phyloP scores from a whole-genome alignment of 2,888 invertebrate genomes.

The Crematogaster levior region DNA sequence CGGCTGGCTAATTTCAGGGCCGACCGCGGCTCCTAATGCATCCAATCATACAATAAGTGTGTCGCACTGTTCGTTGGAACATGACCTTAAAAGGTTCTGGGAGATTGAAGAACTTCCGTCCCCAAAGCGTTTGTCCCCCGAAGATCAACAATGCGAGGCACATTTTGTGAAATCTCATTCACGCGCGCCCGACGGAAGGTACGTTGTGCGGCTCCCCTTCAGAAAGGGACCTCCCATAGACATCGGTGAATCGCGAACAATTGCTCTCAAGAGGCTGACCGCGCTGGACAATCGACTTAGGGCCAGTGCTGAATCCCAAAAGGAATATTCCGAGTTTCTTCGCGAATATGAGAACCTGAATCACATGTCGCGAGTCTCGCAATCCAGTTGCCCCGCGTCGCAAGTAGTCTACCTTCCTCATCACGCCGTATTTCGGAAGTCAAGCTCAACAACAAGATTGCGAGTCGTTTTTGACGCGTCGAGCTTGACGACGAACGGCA shows the following conservation, averaged over 20 bases:
- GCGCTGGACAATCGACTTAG: not conserved
- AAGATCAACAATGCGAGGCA: not conserved
- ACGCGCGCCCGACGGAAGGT: not conserved
- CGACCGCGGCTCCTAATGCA: not conserved
- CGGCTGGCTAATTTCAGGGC: not conserved
- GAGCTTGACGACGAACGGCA: not conserved
- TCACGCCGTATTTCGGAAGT: not conserved
- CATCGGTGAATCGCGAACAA: not conserved
- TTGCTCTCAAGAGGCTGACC: no score
- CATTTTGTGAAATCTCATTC: not conserved
- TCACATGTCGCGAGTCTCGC: not conserved
- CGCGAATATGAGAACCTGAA: not conserved
- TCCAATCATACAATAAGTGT: not conserved
- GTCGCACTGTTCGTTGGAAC: not conserved
- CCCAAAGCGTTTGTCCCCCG: not conserved
- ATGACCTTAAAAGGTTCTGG: not conserved
- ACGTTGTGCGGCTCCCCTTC: not conserved
- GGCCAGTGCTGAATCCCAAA: no score
- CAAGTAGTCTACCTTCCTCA: not conserved
- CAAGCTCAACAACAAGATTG: not conserved
- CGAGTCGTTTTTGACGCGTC: not conserved
- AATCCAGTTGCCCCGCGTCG: no score
- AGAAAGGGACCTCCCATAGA: not conserved
- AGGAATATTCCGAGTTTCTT: not conserved
- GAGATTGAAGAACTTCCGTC: not conserved